Evolutionary conservation across 1,140 invertebrate genomes (phyloP).

Genomic region (Coboldia fuscipes): DNA sequence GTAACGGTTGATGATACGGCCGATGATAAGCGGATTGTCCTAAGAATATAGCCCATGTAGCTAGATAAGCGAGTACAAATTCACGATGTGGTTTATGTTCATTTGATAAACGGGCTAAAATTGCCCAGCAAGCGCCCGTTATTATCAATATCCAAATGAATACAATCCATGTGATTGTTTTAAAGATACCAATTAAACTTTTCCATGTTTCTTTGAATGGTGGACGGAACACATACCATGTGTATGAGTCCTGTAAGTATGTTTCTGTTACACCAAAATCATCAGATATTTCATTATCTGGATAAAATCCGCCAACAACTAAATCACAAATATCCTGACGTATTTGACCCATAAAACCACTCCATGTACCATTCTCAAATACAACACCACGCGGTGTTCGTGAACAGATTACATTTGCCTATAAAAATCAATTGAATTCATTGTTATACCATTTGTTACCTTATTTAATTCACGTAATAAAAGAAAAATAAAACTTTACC

Average conservation of each 20-base stretch:
- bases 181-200: conserved; percentile 23
- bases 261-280: conserved; percentile 25
- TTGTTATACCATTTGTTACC: neutral
- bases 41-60: conserved; percentile 21
- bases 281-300: conserved; percentile 27
- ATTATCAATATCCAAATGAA: conserved; percentile 19
- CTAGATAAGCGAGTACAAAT: conserved; percentile 21
- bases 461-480: neutral
- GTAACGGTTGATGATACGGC: conserved; percentile 20
- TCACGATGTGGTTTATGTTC: conserved; percentile 20
- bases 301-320: conserved; percentile 26
- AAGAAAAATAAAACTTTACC: conserved; percentile 1
- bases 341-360: conserved; percentile 21
- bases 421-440: too few species aligned
- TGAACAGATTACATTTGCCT: conserved; percentile 19
- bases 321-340: conserved; percentile 22
- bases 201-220: conserved; percentile 21
- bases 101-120: conserved; percentile 17
- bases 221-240: conserved; percentile 26
- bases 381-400: conserved; percentile 29
- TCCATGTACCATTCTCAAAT: conserved; percentile 17
- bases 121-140: conserved; percentile 22
- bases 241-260: conserved; percentile 27
- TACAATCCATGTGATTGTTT: conserved; percentile 20
- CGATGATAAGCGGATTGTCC: conserved; percentile 22